Percentiles rank a stretch among this genome's conserved stretches.
These are phyloP conservation scores for Stictonetta naevosa DNA, from an alignment of 2,113 vertebrate species.

Conservation along the genomic window DNA sequence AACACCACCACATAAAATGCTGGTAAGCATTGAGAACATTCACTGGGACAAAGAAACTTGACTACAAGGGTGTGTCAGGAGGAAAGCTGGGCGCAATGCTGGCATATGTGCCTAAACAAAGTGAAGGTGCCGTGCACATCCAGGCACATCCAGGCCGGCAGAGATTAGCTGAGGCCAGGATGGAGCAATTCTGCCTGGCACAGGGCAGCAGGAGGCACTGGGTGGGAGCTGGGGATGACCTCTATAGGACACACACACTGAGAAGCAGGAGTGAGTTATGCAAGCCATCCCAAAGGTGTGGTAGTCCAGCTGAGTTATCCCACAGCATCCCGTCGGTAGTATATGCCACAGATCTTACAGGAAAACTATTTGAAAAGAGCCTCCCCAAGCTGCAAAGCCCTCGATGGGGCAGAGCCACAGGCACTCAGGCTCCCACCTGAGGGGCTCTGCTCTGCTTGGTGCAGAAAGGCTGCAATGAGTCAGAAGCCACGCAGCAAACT, in stretches of 20 bases:
- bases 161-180: neutral
- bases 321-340: neutral
- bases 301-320: neutral
- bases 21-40: neutral
- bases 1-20: rapidly evolving
- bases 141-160: neutral
- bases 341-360: neutral
- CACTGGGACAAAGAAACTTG: neutral
- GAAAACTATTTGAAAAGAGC: neutral
- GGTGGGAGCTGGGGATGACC: neutral
- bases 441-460: rapidly evolving
- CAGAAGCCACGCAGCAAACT: neutral
- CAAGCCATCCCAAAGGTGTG: neutral
- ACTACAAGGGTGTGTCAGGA: neutral
- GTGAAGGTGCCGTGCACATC: neutral
- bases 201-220: neutral
- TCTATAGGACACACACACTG: neutral
- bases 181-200: neutral
- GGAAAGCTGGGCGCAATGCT: neutral
- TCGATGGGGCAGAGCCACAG: rapidly evolving
- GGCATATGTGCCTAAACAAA: neutral
- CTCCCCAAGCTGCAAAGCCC: too few relatives aligned
- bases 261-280: neutral
- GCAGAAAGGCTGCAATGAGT: neutral
- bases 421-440: neutral